Evolutionary conservation across 2,888 invertebrate genomes (phyloP).

Genomic region (Caenorhabditis macrosperma): DNA sequence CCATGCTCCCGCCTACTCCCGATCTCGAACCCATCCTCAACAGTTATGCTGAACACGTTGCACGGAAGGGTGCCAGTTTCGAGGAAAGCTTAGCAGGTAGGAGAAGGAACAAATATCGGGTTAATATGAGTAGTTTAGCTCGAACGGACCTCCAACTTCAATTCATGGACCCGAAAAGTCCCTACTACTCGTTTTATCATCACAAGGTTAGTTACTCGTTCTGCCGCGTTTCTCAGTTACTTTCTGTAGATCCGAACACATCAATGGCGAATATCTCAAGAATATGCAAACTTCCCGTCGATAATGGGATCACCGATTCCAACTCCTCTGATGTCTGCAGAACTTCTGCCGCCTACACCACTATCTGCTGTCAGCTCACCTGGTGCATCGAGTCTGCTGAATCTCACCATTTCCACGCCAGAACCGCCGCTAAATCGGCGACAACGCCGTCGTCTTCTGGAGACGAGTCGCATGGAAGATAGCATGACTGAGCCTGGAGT

Average conservation of each 20-base stretch:
- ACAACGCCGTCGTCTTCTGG: constrained; percentile 62
- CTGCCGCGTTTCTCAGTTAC: not conserved
- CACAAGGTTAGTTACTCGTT: constrained; percentile 37
- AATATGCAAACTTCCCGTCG: constrained; percentile 6
- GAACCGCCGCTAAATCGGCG: constrained; percentile 59
- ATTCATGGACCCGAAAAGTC: constrained; percentile 67
- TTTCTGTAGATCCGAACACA: constrained; percentile 54
- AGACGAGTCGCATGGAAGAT: constrained; percentile 30
- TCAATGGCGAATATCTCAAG: constrained; percentile 58
- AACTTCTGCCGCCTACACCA: constrained; percentile 14
- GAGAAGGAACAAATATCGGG: too few species aligned
- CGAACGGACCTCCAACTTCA: constrained; percentile 66
- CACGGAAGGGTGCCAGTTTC: constrained; percentile 94
- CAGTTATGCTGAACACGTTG: constrained; percentile 96
- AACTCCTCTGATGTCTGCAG: constrained; percentile 12
- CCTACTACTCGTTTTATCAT: constrained; percentile 66
- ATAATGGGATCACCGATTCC: constrained; percentile 1
- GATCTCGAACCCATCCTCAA: constrained; percentile 92
- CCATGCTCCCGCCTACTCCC: constrained; percentile 85
- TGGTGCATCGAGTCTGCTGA: constrained; percentile 29
- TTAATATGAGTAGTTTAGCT: too few species aligned
- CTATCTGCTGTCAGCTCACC: constrained; percentile 22
- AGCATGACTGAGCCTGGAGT: constrained; percentile 53
- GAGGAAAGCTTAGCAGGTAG: constrained; percentile 84
- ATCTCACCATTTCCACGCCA: constrained; percentile 15